Conservation (phyloP, 2,797 vertebrate species). For the Dicrostonyx torquatus region DNA sequence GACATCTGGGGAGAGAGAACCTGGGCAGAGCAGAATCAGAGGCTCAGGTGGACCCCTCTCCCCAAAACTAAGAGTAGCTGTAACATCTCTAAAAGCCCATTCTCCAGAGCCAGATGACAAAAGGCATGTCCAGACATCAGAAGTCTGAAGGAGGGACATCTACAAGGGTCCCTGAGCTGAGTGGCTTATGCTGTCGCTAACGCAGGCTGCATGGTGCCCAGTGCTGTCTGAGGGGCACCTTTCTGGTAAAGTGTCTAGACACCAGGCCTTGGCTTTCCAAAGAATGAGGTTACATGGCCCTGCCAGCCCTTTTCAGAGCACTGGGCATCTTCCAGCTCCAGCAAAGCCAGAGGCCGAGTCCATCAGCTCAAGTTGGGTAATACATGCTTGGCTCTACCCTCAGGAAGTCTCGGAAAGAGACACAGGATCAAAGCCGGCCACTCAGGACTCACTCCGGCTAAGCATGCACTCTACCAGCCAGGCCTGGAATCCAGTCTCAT, state of each 20-base stretch:
- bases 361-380: not conserved
- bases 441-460: not conserved
- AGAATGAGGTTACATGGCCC: not conserved
- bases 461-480: accelerated
- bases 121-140: accelerated
- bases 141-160: not conserved
- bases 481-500: not conserved
- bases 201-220: accelerated
- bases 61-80: not conserved
- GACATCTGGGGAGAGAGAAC: not conserved
- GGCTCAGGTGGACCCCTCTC: not conserved
- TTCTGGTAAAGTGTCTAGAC: not conserved
- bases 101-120: not conserved
- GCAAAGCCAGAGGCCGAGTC: not conserved
- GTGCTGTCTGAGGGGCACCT: not conserved
- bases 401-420: not conserved
- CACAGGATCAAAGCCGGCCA: not conserved
- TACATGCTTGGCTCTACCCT: not conserved
- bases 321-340: not conserved
- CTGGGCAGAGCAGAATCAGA: not conserved
- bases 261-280: not conserved
- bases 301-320: not conserved
- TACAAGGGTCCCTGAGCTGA: not conserved
- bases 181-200: accelerated
- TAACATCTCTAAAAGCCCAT: not conserved